These are phyloP conservation scores for Peromyscus maniculatus DNA, from an alignment of 2,113 vertebrate genomes.

Conservation along the genomic window DNA sequence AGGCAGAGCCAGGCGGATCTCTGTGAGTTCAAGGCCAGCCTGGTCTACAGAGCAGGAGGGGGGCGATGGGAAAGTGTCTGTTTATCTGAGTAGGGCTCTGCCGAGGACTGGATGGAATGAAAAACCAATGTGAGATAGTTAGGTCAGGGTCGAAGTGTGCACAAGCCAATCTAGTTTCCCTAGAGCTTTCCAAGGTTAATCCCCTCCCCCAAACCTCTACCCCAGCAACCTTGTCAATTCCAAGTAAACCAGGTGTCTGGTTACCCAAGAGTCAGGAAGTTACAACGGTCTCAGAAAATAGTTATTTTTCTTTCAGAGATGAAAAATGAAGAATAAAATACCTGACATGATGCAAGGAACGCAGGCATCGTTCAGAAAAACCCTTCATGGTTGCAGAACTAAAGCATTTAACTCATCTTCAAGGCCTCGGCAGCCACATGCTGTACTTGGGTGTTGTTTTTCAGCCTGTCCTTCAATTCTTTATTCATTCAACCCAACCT, in stretches of 20 bases:
- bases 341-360: neutral
- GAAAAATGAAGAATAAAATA: conserved; percentile 18
- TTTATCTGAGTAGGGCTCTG: neutral
- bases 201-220: neutral
- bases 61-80: too few species aligned
- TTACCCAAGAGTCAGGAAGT: neutral
- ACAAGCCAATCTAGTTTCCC: neutral
- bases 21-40: too few species aligned
- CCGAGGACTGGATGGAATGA: neutral
- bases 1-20: too few species aligned
- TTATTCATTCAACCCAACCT: neutral
- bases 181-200: neutral
- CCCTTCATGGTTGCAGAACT: neutral
- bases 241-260: neutral
- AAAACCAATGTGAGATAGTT: neutral
- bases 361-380: neutral
- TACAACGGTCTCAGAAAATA: neutral
- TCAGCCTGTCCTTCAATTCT: neutral
- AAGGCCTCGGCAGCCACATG: neutral
- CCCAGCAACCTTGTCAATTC: neutral
- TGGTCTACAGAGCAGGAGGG: too few species aligned
- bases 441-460: neutral
- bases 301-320: conserved; percentile 27
- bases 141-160: neutral
- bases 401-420: neutral